phyloP scores from a whole-genome alignment of 2,797 vertebrate genomes.

The Anolis apletophallus region DNA sequence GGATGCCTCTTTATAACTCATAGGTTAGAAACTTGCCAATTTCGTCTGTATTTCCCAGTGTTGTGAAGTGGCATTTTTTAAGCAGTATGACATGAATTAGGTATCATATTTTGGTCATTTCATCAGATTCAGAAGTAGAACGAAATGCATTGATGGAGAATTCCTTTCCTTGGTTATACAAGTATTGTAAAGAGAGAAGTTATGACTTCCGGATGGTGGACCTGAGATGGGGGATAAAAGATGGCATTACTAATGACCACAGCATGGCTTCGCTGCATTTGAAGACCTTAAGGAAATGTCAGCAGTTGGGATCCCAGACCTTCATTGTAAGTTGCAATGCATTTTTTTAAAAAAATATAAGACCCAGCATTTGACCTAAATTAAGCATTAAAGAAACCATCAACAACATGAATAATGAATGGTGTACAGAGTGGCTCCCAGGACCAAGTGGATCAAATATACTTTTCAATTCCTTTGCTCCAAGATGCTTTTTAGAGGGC shows the following conservation, averaged over 20 bases:
- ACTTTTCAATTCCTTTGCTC: too few relatives aligned
- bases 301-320: constrained; percentile 61
- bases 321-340: constrained; percentile 68
- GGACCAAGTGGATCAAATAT: too few relatives aligned
- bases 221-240: constrained; percentile 69
- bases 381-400: too few relatives aligned
- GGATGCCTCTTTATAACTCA: neutral
- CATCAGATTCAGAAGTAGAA: constrained; percentile 74
- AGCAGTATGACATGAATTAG: neutral
- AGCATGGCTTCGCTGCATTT: constrained; percentile 60
- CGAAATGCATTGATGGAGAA: constrained; percentile 73
- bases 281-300: constrained; percentile 70
- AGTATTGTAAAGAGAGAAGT: constrained; percentile 74
- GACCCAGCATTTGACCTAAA: too few relatives aligned
- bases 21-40: constrained; percentile 2
- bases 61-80: constrained; percentile 22
- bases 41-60: constrained; percentile 4
- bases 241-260: constrained; percentile 67
- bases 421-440: too few relatives aligned
- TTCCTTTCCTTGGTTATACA: constrained; percentile 71
- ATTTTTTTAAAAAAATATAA: neutral
- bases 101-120: constrained; percentile 30
- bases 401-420: too few relatives aligned
- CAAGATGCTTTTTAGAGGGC: too few relatives aligned
- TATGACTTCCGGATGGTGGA: constrained; percentile 76